Evolutionary conservation across 2,797 vertebrate genomes (phyloP).

Genomic region (Chelmon rostratus): DNA sequence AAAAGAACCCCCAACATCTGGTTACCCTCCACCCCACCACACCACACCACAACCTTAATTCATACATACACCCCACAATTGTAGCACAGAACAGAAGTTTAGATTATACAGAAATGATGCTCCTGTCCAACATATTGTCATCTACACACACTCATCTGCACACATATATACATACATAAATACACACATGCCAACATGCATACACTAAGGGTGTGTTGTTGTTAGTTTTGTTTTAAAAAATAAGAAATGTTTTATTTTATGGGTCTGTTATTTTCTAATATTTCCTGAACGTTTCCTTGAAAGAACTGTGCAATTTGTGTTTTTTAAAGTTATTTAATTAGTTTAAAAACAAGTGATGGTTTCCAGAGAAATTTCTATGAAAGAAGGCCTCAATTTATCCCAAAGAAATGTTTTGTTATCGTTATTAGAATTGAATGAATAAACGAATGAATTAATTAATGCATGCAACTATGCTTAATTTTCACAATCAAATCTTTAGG

Average conservation of each 20-base stretch:
- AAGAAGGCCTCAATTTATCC: background rate
- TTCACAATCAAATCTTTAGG: background rate
- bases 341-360: background rate
- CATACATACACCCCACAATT: constrained; percentile 35
- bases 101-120: constrained; percentile 27
- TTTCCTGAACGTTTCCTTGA: background rate
- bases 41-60: constrained; percentile 27
- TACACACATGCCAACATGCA: background rate
- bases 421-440: background rate
- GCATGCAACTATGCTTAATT: background rate
- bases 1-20: constrained; percentile 43
- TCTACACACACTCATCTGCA: background rate
- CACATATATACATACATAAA: background rate
- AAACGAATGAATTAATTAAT: background rate
- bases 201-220: background rate
- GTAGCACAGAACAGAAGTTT: constrained; percentile 21
- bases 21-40: constrained; percentile 17
- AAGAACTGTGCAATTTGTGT: background rate
- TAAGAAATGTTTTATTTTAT: background rate
- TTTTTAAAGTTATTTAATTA: background rate
- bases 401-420: background rate
- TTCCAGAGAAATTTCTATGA: background rate
- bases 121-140: background rate
- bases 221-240: background rate
- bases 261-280: background rate